These are phyloP conservation scores for Pachyuromys duprasi DNA, from an alignment of 2,797 vertebrate species.

Conservation along the genomic window DNA sequence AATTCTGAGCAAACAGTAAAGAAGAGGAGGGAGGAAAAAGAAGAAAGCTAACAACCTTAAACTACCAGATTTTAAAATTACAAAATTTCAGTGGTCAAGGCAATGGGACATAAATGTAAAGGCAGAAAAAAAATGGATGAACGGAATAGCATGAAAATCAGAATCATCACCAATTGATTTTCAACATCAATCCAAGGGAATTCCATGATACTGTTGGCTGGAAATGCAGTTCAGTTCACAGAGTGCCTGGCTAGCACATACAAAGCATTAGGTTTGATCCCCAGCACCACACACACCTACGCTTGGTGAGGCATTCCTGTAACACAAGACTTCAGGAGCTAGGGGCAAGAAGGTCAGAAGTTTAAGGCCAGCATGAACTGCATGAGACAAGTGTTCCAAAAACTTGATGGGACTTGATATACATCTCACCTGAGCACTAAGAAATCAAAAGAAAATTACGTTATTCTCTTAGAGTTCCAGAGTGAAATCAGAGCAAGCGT, in stretches of 20 bases:
- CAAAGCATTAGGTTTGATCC: background rate
- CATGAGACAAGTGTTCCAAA: background rate
- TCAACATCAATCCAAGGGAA: conserved; percentile 30
- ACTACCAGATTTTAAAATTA: conserved; percentile 30
- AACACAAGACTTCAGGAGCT: background rate
- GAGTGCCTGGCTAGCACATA: background rate
- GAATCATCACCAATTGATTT: conserved; percentile 27
- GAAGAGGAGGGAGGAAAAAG: background rate
- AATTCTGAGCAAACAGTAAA: background rate
- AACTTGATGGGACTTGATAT: background rate
- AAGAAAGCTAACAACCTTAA: conserved; percentile 14
- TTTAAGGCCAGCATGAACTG: background rate
- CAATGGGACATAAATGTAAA: background rate
- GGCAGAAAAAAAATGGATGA: background rate
- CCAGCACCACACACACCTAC: background rate
- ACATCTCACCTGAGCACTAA: conserved; percentile 5
- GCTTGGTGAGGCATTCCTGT: background rate
- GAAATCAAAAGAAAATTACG: background rate
- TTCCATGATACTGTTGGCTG: background rate
- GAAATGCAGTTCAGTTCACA: background rate
- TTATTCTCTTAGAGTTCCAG: background rate
- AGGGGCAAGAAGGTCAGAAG: background rate
- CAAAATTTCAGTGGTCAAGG: conserved; percentile 33
- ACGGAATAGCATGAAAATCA: background rate
- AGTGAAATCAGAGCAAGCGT: background rate